Evolutionary conservation across 2,113 vertebrate species (phyloP).

Genomic region (Atlantisia rogersi): DNA sequence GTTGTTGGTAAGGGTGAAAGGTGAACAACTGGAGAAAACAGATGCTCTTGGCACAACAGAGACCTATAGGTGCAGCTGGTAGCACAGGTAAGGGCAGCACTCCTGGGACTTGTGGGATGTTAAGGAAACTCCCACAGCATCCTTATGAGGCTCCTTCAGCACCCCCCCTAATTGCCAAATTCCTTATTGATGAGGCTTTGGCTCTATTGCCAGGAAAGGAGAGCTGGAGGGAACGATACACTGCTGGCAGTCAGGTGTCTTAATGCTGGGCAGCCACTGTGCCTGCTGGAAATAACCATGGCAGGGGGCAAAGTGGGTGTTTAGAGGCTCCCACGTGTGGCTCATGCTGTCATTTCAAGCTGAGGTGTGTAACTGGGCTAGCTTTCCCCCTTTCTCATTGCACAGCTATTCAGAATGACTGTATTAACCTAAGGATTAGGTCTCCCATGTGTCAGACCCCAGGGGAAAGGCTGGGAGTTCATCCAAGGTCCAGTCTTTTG

Average conservation of each 20-base stretch:
- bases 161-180: neutral
- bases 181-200: neutral
- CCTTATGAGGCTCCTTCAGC: neutral
- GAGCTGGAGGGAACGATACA: fast-evolving
- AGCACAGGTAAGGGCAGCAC: neutral
- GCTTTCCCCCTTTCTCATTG: neutral
- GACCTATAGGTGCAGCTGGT: neutral
- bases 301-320: neutral
- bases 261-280: neutral
- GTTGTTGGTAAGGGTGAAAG: neutral
- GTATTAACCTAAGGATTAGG: neutral
- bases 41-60: neutral
- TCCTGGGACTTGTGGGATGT: fast-evolving
- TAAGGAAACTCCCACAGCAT: neutral
- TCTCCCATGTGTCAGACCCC: neutral
- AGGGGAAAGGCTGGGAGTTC: neutral
- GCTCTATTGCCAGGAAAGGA: neutral
- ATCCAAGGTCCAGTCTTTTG: constrained; percentile 14
- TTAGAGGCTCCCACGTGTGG: fast-evolving
- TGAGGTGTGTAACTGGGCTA: neutral
- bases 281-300: neutral
- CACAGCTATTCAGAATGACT: neutral
- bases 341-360: neutral
- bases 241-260: neutral
- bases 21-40: neutral